A percentile compares a stretch with the other conserved stretches of the same genome.
Evolutionary conservation across 1,140 invertebrate species (phyloP).

Genomic region (Bombus fervidus): DNA sequence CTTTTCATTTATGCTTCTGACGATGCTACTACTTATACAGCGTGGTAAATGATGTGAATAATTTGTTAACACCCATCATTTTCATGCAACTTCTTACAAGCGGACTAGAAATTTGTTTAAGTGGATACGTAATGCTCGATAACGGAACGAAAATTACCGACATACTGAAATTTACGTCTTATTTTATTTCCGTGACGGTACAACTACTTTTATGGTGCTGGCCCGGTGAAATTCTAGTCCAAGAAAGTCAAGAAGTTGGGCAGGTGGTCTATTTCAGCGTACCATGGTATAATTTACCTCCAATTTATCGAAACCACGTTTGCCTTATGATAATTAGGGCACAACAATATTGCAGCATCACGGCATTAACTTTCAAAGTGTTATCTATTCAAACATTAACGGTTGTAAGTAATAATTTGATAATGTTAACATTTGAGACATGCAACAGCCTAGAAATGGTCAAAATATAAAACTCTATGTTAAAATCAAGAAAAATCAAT

Average conservation of each 20-base stretch:
- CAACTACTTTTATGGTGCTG: conserved; percentile 58
- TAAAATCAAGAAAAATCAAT: background rate
- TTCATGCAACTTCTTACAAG: conserved; percentile 60
- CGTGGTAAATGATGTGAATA: conserved; percentile 47
- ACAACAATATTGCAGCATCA: conserved; percentile 41
- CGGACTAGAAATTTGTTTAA: conserved; percentile 63
- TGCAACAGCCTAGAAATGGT: background rate
- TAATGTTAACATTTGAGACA: too few species aligned
- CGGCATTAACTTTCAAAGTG: conserved; percentile 42
- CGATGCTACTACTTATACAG: conserved; percentile 2
- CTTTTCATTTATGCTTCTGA: background rate
- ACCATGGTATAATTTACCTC: conserved; percentile 53
- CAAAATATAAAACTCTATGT: background rate
- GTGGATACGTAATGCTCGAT: conserved; percentile 48
- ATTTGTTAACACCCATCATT: conserved; percentile 59
- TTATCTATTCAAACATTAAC: conserved; percentile 56
- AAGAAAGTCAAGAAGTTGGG: conserved; percentile 52
- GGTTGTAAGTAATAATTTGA: conserved; percentile 25
- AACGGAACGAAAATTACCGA: conserved; percentile 19
- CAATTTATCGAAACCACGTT: conserved; percentile 28
- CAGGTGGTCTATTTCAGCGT: conserved; percentile 52
- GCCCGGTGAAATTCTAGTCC: conserved; percentile 53
- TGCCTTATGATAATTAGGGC: conserved; percentile 50
- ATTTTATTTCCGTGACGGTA: conserved; percentile 44
- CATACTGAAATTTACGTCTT: conserved; percentile 44